These are phyloP conservation scores for Mythimna lalbum DNA, from an alignment of 2,888 invertebrate species.

Conservation along the genomic window DNA sequence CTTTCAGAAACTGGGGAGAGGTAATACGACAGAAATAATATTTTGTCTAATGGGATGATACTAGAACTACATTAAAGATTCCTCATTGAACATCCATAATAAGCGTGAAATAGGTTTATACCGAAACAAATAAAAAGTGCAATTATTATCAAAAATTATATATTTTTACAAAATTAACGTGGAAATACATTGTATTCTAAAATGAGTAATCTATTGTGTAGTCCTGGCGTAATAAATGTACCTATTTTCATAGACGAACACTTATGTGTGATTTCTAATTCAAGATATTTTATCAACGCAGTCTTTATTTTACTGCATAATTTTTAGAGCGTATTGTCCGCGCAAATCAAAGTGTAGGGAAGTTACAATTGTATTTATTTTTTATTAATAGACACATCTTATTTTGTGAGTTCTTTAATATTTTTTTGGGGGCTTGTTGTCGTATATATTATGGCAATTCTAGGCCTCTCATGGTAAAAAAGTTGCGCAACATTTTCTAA, in stretches of 20 bases:
- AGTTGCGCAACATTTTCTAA: background rate
- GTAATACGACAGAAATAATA: background rate
- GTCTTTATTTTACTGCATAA: constrained; percentile 3
- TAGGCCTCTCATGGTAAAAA: background rate
- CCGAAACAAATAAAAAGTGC: background rate
- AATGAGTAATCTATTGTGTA: constrained; percentile 15
- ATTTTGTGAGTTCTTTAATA: constrained; percentile 44
- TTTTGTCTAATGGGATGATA: background rate
- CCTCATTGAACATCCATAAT: background rate
- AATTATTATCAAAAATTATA: constrained; percentile 5
- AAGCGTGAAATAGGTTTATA: background rate
- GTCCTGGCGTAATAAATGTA: constrained; percentile 18
- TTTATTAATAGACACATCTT: constrained; percentile 54
- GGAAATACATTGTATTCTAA: constrained; percentile 8
- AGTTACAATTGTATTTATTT: constrained; percentile 66
- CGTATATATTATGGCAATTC: background rate
- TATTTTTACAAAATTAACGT: constrained; percentile 30
- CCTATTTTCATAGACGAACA: constrained; percentile 52
- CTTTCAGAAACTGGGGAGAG: constrained; percentile 19
- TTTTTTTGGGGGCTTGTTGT: constrained; percentile 19
- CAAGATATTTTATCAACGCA: constrained; percentile 39
- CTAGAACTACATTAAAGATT: constrained; percentile 32
- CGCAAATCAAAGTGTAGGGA: constrained; percentile 38
- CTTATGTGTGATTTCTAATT: constrained; percentile 22
- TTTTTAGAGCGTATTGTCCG: constrained; percentile 3